Conservation (phyloP, 2,797 vertebrate species). For the Sparidentex hasta region DNA sequence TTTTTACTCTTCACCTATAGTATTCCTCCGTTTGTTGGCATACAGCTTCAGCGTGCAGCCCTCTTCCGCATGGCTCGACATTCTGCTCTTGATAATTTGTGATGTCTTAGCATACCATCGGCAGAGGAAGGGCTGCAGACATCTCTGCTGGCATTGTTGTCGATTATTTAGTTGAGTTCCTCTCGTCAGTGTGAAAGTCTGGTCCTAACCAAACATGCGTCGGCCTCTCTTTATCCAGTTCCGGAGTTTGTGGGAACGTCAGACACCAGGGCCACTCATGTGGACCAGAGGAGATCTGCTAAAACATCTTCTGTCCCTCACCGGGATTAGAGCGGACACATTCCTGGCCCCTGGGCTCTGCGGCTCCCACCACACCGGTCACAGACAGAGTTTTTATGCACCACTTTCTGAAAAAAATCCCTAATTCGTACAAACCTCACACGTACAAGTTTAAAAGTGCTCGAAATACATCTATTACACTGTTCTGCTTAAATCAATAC, state of each 20-base stretch:
- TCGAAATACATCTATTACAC: neutral
- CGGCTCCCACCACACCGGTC: slow-evolving; percentile 42
- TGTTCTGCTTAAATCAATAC: neutral
- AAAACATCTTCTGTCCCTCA: slow-evolving; percentile 84
- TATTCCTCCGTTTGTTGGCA: slow-evolving; percentile 16
- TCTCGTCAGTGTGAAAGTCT: slow-evolving; percentile 84
- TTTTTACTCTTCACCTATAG: neutral
- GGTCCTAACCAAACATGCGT: slow-evolving; percentile 83
- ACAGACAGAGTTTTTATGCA: neutral
- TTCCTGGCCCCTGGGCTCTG: slow-evolving; percentile 71
- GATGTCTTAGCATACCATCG: slow-evolving; percentile 82
- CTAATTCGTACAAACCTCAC: neutral
- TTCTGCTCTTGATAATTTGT: slow-evolving; percentile 77
- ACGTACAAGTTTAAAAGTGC: neutral
- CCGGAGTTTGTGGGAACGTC: slow-evolving; percentile 77
- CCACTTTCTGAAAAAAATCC: neutral
- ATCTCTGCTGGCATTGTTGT: slow-evolving; percentile 80
- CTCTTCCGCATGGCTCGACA: slow-evolving; percentile 73
- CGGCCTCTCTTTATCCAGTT: slow-evolving; percentile 76
- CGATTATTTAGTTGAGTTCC: slow-evolving; percentile 85
- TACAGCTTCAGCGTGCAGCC: slow-evolving; percentile 18
- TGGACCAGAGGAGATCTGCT: slow-evolving; percentile 84
- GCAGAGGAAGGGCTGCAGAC: slow-evolving; percentile 78
- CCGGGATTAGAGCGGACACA: slow-evolving; percentile 79
- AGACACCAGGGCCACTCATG: slow-evolving; percentile 70